Evolutionary conservation across 1,140 invertebrate genomes (phyloP).

Genomic region (Pissodes strobi): DNA sequence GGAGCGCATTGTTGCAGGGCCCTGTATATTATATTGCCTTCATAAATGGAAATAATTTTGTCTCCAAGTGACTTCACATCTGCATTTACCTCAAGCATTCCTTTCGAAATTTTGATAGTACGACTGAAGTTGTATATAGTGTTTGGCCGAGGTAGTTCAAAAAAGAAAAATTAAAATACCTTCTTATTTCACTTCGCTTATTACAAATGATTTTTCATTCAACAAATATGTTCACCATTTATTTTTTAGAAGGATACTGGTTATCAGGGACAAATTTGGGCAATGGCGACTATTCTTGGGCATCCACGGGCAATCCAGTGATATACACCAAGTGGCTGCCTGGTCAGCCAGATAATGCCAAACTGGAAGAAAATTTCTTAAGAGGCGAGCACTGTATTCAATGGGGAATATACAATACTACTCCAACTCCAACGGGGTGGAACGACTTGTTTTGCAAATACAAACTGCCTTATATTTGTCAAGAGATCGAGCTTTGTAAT

Average conservation of each 20-base stretch:
- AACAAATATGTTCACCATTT: not conserved
- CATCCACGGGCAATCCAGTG: not conserved
- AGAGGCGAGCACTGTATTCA: slow-evolving; percentile 24
- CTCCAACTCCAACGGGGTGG: slow-evolving; percentile 5
- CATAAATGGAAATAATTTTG: no score
- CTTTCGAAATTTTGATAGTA: no score
- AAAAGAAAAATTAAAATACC: no score
- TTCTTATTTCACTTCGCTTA: no score
- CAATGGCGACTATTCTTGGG: slow-evolving; percentile 1
- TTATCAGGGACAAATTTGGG: not conserved
- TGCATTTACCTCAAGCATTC: no score
- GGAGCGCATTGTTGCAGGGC: no score
- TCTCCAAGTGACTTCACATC: no score
- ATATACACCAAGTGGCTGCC: slow-evolving; percentile 10
- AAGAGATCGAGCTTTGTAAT: slow-evolving; percentile 12
- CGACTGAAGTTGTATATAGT: no score
- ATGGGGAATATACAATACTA: slow-evolving; percentile 11
- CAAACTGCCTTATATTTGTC: slow-evolving; percentile 22
- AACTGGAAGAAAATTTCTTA: not conserved
- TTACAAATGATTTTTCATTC: not conserved
- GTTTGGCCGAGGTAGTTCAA: no score
- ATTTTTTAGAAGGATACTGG: slow-evolving; percentile 14
- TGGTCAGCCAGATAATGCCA: slow-evolving; percentile 7
- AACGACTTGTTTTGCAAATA: slow-evolving; percentile 20
- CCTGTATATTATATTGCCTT: no score